Evolutionary conservation across 2,888 invertebrate species (phyloP).

Genomic region (Harpagoxenus sublaevis): DNA sequence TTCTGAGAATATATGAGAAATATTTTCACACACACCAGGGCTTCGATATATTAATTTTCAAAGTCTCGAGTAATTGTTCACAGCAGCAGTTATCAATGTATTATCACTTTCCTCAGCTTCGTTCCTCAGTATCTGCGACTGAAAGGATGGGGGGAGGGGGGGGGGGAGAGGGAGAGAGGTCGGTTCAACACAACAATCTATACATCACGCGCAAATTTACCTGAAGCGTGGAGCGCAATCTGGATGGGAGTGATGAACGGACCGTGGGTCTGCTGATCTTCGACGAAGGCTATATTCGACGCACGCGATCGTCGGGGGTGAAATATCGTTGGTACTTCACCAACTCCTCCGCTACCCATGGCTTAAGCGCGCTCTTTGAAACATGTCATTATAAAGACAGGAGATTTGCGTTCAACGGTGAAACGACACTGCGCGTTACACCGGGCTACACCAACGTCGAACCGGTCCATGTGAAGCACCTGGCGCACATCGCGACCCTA

Average conservation of each 20-base stretch:
- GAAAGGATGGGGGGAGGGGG: not conserved
- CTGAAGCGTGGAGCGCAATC: slow-evolving; percentile 77
- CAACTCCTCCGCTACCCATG: slow-evolving; percentile 82
- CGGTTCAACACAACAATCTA: not conserved
- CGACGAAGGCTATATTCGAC: slow-evolving; percentile 80
- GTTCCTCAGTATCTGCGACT: not conserved
- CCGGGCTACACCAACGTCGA: not conserved
- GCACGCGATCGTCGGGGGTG: slow-evolving; percentile 83
- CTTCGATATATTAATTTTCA: not conserved
- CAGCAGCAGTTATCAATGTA: not conserved
- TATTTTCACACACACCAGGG: too few species aligned
- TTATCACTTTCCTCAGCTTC: not conserved
- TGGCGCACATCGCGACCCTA: slow-evolving; percentile 3
- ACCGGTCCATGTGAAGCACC: not conserved
- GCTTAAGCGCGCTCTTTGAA: slow-evolving; percentile 72
- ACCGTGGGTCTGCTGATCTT: slow-evolving; percentile 79
- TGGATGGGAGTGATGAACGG: slow-evolving; percentile 77
- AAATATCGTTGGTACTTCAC: slow-evolving; percentile 84
- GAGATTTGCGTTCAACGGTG: slow-evolving; percentile 2
- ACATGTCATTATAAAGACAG: slow-evolving; percentile 58
- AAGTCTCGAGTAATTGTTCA: not conserved
- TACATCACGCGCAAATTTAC: slow-evolving; percentile 62
- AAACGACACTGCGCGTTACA: not conserved
- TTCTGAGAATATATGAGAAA: too few species aligned
- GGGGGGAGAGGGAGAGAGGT: not conserved